A percentile compares a stretch with the other conserved stretches of the same genome.
These are phyloP conservation scores for Steromphala cineraria DNA, from an alignment of 2,888 invertebrate genomes.

Conservation along the genomic window DNA sequence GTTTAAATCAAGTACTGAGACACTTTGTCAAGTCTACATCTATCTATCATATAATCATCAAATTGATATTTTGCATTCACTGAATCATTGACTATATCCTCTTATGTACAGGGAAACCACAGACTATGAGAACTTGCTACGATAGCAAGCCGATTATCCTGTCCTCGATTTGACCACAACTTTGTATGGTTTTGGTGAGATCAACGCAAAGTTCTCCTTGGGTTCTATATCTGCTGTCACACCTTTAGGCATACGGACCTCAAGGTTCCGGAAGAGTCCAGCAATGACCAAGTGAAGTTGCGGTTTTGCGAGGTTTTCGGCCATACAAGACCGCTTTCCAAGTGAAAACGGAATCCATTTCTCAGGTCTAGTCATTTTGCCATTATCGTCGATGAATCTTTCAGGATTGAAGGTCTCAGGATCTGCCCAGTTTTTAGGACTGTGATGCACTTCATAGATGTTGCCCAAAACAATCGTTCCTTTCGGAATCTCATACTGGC, in stretches of 20 bases:
- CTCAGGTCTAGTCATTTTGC: not conserved
- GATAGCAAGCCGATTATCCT: not conserved
- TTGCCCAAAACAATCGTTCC: not conserved
- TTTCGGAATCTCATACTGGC: not conserved
- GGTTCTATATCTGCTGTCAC: not conserved
- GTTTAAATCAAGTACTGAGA: too few species aligned
- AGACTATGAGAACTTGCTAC: too few species aligned
- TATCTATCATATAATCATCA: too few species aligned
- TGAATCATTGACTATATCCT: too few species aligned
- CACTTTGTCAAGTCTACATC: too few species aligned
- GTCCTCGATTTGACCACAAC: not conserved
- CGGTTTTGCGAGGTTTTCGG: not conserved
- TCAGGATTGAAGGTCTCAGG: not conserved
- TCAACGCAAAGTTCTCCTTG: not conserved
- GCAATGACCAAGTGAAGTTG: not conserved
- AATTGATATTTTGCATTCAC: too few species aligned
- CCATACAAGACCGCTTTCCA: not conserved
- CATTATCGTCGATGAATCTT: not conserved
- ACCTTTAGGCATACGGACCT: not conserved
- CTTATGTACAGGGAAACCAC: too few species aligned
- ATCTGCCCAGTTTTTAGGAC: not conserved
- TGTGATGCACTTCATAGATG: not conserved
- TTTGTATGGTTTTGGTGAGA: not conserved
- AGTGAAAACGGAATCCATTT: not conserved
- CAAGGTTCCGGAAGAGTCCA: not conserved